Conservation (phyloP, 2,113 vertebrate genomes). For the Grallaria varia region DNA sequence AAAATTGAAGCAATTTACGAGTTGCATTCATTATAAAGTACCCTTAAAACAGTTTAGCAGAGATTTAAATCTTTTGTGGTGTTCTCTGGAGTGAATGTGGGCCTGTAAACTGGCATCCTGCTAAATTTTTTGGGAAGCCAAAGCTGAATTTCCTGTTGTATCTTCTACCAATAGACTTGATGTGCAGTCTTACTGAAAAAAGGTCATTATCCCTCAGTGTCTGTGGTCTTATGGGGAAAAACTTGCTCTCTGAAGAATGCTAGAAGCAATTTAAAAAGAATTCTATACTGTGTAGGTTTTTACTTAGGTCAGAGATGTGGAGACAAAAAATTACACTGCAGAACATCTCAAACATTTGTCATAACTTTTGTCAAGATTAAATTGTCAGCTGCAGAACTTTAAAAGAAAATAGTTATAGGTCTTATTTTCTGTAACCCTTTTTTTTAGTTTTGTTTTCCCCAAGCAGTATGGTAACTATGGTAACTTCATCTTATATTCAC, state of each 20-base stretch:
- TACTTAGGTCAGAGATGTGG: not conserved
- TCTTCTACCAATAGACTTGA: not conserved
- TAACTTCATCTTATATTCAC: not conserved
- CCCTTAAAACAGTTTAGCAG: not conserved
- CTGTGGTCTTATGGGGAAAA: not conserved
- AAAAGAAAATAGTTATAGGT: not conserved
- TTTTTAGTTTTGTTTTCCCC: accelerated
- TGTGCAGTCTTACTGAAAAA: not conserved
- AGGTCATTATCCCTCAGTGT: not conserved
- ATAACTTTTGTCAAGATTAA: not conserved
- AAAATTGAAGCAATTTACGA: not conserved
- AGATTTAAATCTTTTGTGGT: not conserved
- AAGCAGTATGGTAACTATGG: not conserved
- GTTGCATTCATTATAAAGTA: not conserved
- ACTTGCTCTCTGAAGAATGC: not conserved
- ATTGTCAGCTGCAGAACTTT: not conserved
- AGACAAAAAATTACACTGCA: not conserved
- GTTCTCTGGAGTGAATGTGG: not conserved
- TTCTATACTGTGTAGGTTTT: not conserved
- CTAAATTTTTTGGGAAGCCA: not conserved
- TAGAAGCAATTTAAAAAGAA: not conserved
- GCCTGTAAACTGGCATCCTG: not conserved
- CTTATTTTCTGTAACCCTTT: not conserved
- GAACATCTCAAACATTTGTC: not conserved
- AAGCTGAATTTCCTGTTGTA: not conserved